These are phyloP conservation scores for Euwallacea similis DNA, from an alignment of 1,140 invertebrate species.

Conservation along the genomic window DNA sequence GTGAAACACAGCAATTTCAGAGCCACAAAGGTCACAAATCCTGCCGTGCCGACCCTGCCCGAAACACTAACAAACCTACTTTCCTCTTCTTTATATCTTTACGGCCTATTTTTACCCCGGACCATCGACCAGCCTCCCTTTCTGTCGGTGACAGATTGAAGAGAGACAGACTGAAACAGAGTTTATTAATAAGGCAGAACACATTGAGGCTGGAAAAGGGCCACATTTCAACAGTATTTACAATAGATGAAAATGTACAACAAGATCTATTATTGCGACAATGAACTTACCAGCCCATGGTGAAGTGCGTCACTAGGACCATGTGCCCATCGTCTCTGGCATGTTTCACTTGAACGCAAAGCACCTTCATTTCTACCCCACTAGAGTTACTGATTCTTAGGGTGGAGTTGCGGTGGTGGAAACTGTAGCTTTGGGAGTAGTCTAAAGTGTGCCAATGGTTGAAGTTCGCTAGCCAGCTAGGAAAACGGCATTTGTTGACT, in stretches of 20 bases:
- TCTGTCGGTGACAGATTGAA: conserved; percentile 8
- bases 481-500: conserved; percentile 67
- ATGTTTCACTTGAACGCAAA: conserved; percentile 64
- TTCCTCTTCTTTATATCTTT: conserved; percentile 3
- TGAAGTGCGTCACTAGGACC: conserved; percentile 63
- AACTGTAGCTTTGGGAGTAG: conserved; percentile 66
- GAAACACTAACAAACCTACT: no score
- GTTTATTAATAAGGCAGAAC: conserved; percentile 19
- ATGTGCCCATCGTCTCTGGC: conserved; percentile 57
- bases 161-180: neutral
- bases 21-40: no score
- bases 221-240: neutral
- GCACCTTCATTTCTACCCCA: conserved; percentile 63
- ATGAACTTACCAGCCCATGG: conserved; percentile 64
- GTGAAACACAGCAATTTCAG: no score
- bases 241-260: neutral
- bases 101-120: neutral
- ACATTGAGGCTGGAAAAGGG: neutral
- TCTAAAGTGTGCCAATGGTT: conserved; percentile 73
- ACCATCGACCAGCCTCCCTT: neutral
- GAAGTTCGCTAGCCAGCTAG: conserved; percentile 66
- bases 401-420: conserved; percentile 67
- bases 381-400: conserved; percentile 63
- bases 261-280: neutral
- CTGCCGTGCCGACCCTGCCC: no score